Percentiles rank a stretch among this genome's conserved stretches.
These are phyloP conservation scores for Hetaerina americana DNA, from an alignment of 1,140 invertebrate genomes.

Conservation along the genomic window DNA sequence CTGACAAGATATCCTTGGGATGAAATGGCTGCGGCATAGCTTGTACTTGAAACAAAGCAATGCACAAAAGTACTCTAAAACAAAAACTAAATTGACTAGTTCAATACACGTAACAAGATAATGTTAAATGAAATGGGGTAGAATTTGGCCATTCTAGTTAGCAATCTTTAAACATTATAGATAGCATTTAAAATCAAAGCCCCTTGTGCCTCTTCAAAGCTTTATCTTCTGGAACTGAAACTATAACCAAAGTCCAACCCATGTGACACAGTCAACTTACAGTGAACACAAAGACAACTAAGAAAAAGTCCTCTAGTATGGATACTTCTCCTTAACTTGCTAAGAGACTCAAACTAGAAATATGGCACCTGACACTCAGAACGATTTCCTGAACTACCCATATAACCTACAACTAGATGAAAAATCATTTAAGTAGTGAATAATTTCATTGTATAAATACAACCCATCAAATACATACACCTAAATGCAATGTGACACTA, in stretches of 20 bases:
- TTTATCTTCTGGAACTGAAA: constrained; percentile 16
- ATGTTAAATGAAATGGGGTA: constrained; percentile 19
- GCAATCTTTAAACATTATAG: constrained; percentile 16
- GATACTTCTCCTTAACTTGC: constrained; percentile 9
- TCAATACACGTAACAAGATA: constrained; percentile 16
- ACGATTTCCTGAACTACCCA: constrained; percentile 16
- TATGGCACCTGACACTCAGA: constrained; percentile 16
- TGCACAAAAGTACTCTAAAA: constrained; percentile 19
- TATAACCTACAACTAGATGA: constrained; percentile 18
- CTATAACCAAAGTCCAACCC: constrained; percentile 23
- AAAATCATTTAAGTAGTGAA: constrained; percentile 18
- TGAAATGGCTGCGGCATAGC: constrained; percentile 16
- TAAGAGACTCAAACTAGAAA: constrained; percentile 13
- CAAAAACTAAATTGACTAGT: constrained; percentile 17
- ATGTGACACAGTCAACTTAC: constrained; percentile 22
- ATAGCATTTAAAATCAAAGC: constrained; percentile 13
- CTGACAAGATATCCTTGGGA: constrained; percentile 17
- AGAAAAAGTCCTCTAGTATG: constrained; percentile 18
- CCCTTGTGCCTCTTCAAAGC: constrained; percentile 13
- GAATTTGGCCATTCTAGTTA: constrained; percentile 24
- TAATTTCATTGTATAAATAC: constrained; percentile 18
- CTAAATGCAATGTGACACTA: constrained; percentile 18
- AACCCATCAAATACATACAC: constrained; percentile 19
- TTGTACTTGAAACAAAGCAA: constrained; percentile 13
- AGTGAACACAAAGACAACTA: constrained; percentile 23